Evolutionary conservation across 1,140 invertebrate genomes (phyloP).

Genomic region (Apis mellifera): DNA sequence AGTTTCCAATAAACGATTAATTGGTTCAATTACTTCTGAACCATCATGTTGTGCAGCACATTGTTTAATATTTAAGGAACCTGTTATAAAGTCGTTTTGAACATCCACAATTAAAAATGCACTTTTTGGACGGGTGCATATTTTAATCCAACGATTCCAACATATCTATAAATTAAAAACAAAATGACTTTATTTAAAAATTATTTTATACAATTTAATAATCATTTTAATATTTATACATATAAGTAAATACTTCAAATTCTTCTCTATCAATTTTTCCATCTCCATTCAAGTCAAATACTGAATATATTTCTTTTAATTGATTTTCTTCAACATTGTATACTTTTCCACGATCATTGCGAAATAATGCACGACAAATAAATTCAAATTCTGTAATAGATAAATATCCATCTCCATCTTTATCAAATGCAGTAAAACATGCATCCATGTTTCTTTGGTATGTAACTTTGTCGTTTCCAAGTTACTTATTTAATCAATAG

Average conservation of each 20-base stretch:
- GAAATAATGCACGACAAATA: constrained; percentile 91
- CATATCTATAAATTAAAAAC: constrained; percentile 77
- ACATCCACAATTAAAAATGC: constrained; percentile 98
- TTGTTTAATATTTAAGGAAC: constrained; percentile 95
- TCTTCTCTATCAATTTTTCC: constrained; percentile 91
- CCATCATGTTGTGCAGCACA: constrained; percentile 96
- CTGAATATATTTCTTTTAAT: constrained; percentile 88
- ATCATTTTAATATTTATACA: background rate
- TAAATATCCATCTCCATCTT: constrained; percentile 91
- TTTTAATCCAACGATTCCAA: constrained; percentile 92
- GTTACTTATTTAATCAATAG: constrained; percentile 79
- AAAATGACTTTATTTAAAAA: background rate
- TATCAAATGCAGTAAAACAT: constrained; percentile 93
- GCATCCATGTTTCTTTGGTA: constrained; percentile 88
- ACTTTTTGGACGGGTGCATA: constrained; percentile 87
- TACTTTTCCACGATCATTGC: constrained; percentile 92
- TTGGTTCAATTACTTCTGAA: constrained; percentile 93
- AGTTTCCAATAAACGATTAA: constrained; percentile 93
- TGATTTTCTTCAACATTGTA: constrained; percentile 89
- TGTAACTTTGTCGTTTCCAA: constrained; percentile 63
- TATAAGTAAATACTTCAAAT: constrained; percentile 82
- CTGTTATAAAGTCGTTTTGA: constrained; percentile 98
- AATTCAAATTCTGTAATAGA: constrained; percentile 90
- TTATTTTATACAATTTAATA: background rate
- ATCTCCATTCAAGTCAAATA: constrained; percentile 91